Evolutionary conservation across 2,797 vertebrate species (phyloP).

Genomic region (Peromyscus attwateri): DNA sequence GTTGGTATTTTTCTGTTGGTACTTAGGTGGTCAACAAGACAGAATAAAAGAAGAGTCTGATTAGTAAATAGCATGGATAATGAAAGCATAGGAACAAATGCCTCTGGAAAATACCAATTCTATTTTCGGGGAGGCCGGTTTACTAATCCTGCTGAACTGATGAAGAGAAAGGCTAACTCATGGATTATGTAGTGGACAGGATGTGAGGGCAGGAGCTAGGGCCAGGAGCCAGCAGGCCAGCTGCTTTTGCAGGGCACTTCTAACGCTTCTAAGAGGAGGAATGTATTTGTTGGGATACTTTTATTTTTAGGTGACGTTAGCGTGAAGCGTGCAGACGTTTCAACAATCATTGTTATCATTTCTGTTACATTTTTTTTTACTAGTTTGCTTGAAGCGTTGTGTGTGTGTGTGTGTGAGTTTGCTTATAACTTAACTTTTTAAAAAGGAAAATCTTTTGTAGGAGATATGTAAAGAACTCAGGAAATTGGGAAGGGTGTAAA

Average conservation of each 20-base stretch:
- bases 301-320: constrained; percentile 52
- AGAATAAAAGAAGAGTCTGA: neutral
- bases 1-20: constrained; percentile 20
- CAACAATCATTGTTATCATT: neutral
- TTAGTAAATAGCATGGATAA: neutral
- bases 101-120: constrained; percentile 40
- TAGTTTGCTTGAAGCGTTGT: constrained; percentile 24
- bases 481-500: constrained; percentile 24
- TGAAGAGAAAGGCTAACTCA: constrained; percentile 57
- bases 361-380: neutral
- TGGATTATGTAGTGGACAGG: constrained; percentile 63
- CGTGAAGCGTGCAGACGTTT: neutral
- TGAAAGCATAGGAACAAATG: neutral
- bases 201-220: constrained; percentile 46
- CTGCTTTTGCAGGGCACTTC: neutral
- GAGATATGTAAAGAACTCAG: neutral
- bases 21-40: neutral
- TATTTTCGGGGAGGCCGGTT: constrained; percentile 17
- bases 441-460: neutral
- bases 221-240: constrained; percentile 42
- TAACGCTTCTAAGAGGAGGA: neutral
- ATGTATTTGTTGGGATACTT: constrained; percentile 39
- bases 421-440: neutral
- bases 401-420: neutral
- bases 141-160: constrained; percentile 45